Evolutionary conservation across 2,797 vertebrate genomes (phyloP).

Genomic region (Hydrocynus forskahlii): DNA sequence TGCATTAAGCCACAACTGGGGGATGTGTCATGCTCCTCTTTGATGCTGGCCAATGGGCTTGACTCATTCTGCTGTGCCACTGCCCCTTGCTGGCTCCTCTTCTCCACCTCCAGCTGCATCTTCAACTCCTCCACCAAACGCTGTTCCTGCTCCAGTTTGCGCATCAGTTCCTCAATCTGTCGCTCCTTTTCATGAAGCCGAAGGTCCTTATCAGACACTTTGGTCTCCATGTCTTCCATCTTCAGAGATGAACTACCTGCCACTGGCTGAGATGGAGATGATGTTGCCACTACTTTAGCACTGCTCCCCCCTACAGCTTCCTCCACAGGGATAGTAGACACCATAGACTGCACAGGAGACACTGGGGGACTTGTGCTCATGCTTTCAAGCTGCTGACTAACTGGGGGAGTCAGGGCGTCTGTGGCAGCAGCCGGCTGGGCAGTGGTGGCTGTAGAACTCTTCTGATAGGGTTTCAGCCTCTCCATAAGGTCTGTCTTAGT

Average conservation of each 20-base stretch:
- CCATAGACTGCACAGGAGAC: slow-evolving; percentile 87
- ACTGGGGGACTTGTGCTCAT: slow-evolving; percentile 81
- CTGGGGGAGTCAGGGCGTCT: slow-evolving; percentile 60
- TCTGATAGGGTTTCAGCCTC: slow-evolving; percentile 87
- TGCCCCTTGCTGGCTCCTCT: slow-evolving; percentile 81
- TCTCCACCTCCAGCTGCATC: slow-evolving; percentile 94
- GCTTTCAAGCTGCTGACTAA: slow-evolving; percentile 67
- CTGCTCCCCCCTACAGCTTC: slow-evolving; percentile 78
- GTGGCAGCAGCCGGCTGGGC: slow-evolving; percentile 63
- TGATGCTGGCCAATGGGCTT: slow-evolving; percentile 70
- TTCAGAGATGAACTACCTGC: slow-evolving; percentile 65
- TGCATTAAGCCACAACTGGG: slow-evolving; percentile 62
- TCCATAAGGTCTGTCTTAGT: slow-evolving; percentile 96
- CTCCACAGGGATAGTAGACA: slow-evolving; percentile 82
- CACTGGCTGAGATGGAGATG: slow-evolving; percentile 72
- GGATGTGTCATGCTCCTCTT: slow-evolving; percentile 77
- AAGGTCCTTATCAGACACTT: slow-evolving; percentile 84
- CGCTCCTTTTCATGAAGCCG: slow-evolving; percentile 94
- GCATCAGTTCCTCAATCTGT: slow-evolving; percentile 94
- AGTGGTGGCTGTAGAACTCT: slow-evolving; percentile 68
- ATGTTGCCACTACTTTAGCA: slow-evolving; percentile 75
- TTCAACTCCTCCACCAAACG: slow-evolving; percentile 94
- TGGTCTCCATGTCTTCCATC: slow-evolving; percentile 73
- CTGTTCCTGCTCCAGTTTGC: slow-evolving; percentile 94
- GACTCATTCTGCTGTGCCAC: slow-evolving; percentile 62